phyloP scores from a whole-genome alignment of 1,140 invertebrate genomes.

The Zophobas morio region DNA sequence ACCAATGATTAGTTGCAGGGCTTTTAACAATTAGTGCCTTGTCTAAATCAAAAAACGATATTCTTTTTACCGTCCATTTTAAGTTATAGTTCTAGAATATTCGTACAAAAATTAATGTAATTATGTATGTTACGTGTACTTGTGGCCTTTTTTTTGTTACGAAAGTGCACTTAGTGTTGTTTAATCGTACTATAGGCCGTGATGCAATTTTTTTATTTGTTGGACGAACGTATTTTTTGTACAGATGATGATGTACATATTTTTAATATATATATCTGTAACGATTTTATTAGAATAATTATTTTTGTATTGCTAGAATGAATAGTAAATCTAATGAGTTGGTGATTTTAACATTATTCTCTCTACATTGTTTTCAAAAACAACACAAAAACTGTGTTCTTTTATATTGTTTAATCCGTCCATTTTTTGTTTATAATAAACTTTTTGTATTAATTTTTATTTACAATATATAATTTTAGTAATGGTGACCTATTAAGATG shows the following conservation, averaged over 20 bases:
- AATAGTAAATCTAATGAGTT: too few relatives aligned
- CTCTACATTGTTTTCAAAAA: not conserved
- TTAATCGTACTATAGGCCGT: slow-evolving; percentile 44
- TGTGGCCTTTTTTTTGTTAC: slow-evolving; percentile 7
- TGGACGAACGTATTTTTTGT: slow-evolving; percentile 11
- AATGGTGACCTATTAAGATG: too few relatives aligned
- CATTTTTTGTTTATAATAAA: not conserved
- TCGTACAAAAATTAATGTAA: slow-evolving; percentile 25
- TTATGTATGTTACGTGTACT: slow-evolving; percentile 35
- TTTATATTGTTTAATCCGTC: slow-evolving; percentile 4
- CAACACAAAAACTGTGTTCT: not conserved
- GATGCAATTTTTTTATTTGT: slow-evolving; percentile 43
- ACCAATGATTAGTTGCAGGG: slow-evolving; percentile 18
- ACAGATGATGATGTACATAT: slow-evolving; percentile 16
- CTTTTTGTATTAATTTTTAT: not conserved
- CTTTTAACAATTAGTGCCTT: slow-evolving; percentile 48
- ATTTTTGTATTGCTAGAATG: too few relatives aligned
- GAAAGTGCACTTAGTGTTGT: slow-evolving; percentile 3
- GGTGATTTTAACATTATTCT: too few relatives aligned
- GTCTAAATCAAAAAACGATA: slow-evolving; percentile 5
- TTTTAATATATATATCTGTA: slow-evolving; percentile 14
- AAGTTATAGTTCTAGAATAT: not conserved
- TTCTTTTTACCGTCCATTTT: slow-evolving; percentile 44
- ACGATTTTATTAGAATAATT: not conserved
- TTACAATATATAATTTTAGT: not conserved